A percentile compares a stretch with the other conserved stretches of the same genome.
These are phyloP conservation scores for Ferdinandea cuprea DNA, from an alignment of 2,888 invertebrate species.

Conservation along the genomic window DNA sequence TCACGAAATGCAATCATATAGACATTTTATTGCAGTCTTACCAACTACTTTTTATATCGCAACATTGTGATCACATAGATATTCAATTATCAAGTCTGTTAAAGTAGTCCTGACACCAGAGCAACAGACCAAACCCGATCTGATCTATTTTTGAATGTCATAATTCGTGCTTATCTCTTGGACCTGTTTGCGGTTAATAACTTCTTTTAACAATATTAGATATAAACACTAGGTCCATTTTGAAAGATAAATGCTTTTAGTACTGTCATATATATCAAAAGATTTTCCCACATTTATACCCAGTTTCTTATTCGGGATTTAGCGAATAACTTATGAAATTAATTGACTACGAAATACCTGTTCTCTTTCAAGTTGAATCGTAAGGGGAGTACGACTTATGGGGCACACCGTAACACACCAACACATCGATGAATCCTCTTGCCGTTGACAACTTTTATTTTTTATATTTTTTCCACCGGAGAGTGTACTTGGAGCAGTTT, in stretches of 20 bases:
- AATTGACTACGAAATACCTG: slow-evolving; percentile 60
- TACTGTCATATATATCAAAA: slow-evolving; percentile 11
- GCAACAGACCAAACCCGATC: neutral
- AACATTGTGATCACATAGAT: slow-evolving; percentile 10
- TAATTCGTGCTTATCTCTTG: slow-evolving; percentile 45
- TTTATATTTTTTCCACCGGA: too few species aligned
- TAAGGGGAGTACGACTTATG: slow-evolving; percentile 3
- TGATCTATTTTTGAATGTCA: slow-evolving; percentile 58
- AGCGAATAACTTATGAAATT: slow-evolving; percentile 69
- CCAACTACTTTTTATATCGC: slow-evolving; percentile 25
- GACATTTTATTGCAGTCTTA: slow-evolving; percentile 41
- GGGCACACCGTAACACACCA: neutral
- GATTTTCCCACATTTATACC: slow-evolving; percentile 28
- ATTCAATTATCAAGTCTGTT: slow-evolving; percentile 24
- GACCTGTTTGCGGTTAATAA: slow-evolving; percentile 45
- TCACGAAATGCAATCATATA: slow-evolving; percentile 37
- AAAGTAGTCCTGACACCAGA: neutral
- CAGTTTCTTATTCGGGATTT: slow-evolving; percentile 38
- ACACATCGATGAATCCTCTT: slow-evolving; percentile 1
- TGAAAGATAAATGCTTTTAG: neutral
- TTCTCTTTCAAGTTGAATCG: slow-evolving; percentile 16
- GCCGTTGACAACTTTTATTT: slow-evolving; percentile 55
- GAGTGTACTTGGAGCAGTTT: too few species aligned
- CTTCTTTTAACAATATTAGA: slow-evolving; percentile 19
- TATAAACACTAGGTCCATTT: slow-evolving; percentile 22